Evolutionary conservation across 1,140 invertebrate genomes (phyloP), one percentile per base, ranked within the genome.

Genomic region (Heliconius congener): DNA sequence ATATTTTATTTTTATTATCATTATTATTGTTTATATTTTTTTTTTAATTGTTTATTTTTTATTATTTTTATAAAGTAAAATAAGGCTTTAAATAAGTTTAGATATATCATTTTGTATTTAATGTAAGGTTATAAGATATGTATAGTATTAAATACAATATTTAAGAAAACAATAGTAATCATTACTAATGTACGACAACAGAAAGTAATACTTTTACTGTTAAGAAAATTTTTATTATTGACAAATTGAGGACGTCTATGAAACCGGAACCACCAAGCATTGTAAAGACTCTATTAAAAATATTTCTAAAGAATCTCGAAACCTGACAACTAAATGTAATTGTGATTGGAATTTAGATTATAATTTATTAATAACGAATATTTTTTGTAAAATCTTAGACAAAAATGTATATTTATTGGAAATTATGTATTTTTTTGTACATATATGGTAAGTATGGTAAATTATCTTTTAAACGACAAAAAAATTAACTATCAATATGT

Each of bases 41-140:
- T 42, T 16, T 46, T 16, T 1, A 46, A 16, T 46, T 39, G 30
- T 23, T 27, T 81, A 77, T 77, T 74, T 73, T 23, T 3, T n/a
- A 57, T n/a, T 19, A 57, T 57, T 60, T 23, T 11, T 37, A 30
- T 19, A 52, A 34, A 13, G 50, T 71, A 72, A 18, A 75, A 42
- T 76, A 73, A 72, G 52, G 76, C 52, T 42, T 77, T 77, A 50
- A 60, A 74, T 37, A 42, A 11, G n/a, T 60, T 23, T 60, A n/a
- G 19, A 27, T 27, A 60, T 60, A 23, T 60, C 2, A 23, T 60
- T 60, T 60, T 60, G n/a, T 60, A 60, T 60, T 60, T 23, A 57
- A 55, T 16, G 16, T 19, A 8, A 55, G 1, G 0, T 57, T 9
- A 23, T 1, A 8, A 57, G 8, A 57, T 9, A 57, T 57, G 3